Evolutionary conservation across 1,140 invertebrate genomes (phyloP), one percentile per base, ranked within the genome.

Genomic region (Araneus ventricosus): DNA sequence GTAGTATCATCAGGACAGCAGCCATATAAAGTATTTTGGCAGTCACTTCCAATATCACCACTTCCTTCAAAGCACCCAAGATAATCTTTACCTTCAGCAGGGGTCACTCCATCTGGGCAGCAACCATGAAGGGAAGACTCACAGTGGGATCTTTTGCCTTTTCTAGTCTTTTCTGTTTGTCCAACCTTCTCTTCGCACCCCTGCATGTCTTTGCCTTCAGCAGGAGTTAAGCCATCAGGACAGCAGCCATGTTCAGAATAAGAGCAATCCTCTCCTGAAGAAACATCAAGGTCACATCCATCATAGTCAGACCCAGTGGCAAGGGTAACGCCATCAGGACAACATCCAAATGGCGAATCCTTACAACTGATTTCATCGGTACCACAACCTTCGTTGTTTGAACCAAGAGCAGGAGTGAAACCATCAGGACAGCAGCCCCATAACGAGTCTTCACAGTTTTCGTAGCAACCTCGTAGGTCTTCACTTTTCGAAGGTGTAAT

Each of bases 351-450:
- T 3, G 92, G 41, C 20, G 96, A 96, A 5, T 96, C 96, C 37
- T 98, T 95, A 95, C 98, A 99, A 34, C 93, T 92, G 0, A 8
- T 57, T 37, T 80, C 59, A n/a, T 20, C 20, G 27, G 34, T 94
- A 45, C 57, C 37, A 95, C 98, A 99, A 1, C 98, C 98, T 95
- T 99, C 97, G 52, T 96, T 96, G 94, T 97, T 97, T 1, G 97
- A 97, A 70, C 98, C 99, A 95, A 98, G 98, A 1, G 99, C 98
- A 4, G 98, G 96, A 1, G 98, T 99, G 91, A 97, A 95, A 1
- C 97, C 97, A 95, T 99, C 99, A 8, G 97, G 96, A 95, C 99
- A 99, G 95, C 99, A 99, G 34, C 98, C 98, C 95, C 97, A 93
- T 4, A 96, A 96, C 27, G 97, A 97, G 52, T 89, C 96, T 0